Base-by-base conservation (phyloP, 2,888 invertebrate genomes). In the Steinernema scapterisci region DNA sequence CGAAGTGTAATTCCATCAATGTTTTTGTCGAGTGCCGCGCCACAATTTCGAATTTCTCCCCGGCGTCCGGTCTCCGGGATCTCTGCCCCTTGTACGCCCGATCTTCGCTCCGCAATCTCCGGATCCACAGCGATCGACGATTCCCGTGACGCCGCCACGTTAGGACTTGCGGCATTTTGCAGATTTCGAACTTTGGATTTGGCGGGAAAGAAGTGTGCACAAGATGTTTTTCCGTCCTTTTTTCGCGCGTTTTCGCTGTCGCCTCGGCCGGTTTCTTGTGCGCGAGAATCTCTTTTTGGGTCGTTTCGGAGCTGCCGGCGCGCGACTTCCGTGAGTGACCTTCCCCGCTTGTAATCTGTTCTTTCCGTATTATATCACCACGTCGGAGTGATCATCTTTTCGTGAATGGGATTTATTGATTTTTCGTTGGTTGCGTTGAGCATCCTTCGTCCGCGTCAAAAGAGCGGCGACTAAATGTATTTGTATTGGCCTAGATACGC, bases 401-500 rank as follows among this genome's bases (percentile, higher is more conserved):
- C 31, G 63, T 63, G 16, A 25, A 63, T 13, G 54, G 54, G 54
- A 54, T 54, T 48, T 48, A 54, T 54, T 54, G 54, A 54, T 54
- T 54, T 54, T 54, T 54, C 38, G 38, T 38, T 38, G 38, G 38
- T 38, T 25, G 54, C 16, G 54, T 25, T 54, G 54, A 54, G 54
- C 54, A 54, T 54, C 54, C 54, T 54, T 54, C 25, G 23, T 16
- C 25, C 54, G 54, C 54, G 25, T 54, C 54, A 54, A 54, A 54
- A 54, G 54, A 54, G 54, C 54, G 54, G 54, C 54, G 54, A 54
- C 54, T 54, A 54, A 54, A 54, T 54, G 25, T 54, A 54, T 54
- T 54, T 54, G 54, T 54, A 54, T 54, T 54, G 54, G 54, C 54
- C 54, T 54, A 54, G 54, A 54, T 54, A 54, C 54, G 54, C 54